phyloP scores from a whole-genome alignment of 2,888 invertebrate genomes.

The Andrena minutula region DNA sequence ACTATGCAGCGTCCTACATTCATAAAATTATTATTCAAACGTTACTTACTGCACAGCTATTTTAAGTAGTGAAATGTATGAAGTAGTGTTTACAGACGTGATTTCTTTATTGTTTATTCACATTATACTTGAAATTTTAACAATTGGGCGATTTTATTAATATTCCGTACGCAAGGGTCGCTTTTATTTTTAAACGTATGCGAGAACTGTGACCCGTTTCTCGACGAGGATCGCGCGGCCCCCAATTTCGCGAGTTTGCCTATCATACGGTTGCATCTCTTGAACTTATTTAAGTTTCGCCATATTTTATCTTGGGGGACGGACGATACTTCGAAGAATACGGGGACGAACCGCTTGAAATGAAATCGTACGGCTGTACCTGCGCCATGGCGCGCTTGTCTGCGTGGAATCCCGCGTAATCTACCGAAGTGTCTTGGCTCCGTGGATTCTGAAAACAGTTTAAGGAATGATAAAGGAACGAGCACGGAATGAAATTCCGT shows the following conservation, averaged over 20 bases:
- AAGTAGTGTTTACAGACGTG: background rate
- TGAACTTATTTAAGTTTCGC: slow-evolving; percentile 77
- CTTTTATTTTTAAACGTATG: slow-evolving; percentile 50
- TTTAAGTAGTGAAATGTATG: background rate
- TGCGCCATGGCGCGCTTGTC: slow-evolving; percentile 44
- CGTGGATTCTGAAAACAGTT: slow-evolving; percentile 40
- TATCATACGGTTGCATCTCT: slow-evolving; percentile 74
- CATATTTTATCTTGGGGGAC: slow-evolving; percentile 71
- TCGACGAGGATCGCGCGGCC: slow-evolving; percentile 20
- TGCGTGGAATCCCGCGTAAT: slow-evolving; percentile 49
- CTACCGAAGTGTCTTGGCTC: slow-evolving; percentile 56
- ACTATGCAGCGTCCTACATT: background rate
- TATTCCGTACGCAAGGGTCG: slow-evolving; percentile 21
- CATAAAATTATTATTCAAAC: background rate
- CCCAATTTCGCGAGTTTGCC: slow-evolving; percentile 69
- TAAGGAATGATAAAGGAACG: slow-evolving; percentile 33
- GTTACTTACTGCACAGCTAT: background rate
- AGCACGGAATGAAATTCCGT: slow-evolving; percentile 34
- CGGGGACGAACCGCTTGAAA: slow-evolving; percentile 53
- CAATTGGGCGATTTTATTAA: slow-evolving; percentile 17
- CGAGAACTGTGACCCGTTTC: slow-evolving; percentile 29
- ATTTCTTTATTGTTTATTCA: background rate
- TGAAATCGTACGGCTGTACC: slow-evolving; percentile 65
- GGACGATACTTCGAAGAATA: slow-evolving; percentile 65
- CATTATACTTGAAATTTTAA: slow-evolving; percentile 12